Percentiles rank a stretch among this genome's conserved stretches.
Conservation (phyloP, 2,797 vertebrate species). For the Schizopygopsis pylzovi region DNA sequence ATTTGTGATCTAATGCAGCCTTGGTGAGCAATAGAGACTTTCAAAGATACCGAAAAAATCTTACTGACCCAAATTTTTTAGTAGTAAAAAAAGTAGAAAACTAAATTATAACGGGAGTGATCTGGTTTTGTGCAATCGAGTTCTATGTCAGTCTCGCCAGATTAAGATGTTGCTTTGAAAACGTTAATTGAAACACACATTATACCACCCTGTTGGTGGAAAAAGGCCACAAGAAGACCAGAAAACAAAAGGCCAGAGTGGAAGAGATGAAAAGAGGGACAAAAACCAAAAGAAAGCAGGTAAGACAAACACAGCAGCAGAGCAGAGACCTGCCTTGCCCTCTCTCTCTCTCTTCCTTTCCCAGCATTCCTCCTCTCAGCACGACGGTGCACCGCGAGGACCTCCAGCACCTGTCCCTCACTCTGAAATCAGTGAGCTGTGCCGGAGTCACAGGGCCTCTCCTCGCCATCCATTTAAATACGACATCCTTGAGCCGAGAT, state of each 20-base stretch:
- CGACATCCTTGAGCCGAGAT: constrained; percentile 46
- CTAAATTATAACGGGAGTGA: no score
- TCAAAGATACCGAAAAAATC: not conserved
- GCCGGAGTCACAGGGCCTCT: constrained; percentile 32
- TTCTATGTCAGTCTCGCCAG: not conserved
- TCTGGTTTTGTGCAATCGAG: no score
- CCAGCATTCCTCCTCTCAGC: constrained; percentile 56
- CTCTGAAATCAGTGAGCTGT: constrained; percentile 50
- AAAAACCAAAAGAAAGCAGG: constrained; percentile 34
- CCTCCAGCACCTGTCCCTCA: constrained; percentile 61
- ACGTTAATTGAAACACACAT: not conserved
- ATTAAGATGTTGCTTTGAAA: not conserved
- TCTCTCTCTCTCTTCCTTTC: constrained; percentile 45
- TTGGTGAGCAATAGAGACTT: not conserved
- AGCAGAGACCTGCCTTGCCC: constrained; percentile 47
- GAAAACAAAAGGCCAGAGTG: not conserved
- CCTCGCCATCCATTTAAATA: constrained; percentile 46
- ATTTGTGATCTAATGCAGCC: not conserved
- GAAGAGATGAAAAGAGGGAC: not conserved
- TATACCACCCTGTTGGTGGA: not conserved
- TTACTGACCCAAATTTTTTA: not conserved
- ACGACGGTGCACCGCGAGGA: constrained; percentile 49
- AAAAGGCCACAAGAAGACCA: not conserved
- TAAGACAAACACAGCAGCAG: constrained; percentile 42
- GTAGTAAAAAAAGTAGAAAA: no score